phyloP scores from a whole-genome alignment of 1,140 invertebrate species.

The Acyrthosiphon pisum region DNA sequence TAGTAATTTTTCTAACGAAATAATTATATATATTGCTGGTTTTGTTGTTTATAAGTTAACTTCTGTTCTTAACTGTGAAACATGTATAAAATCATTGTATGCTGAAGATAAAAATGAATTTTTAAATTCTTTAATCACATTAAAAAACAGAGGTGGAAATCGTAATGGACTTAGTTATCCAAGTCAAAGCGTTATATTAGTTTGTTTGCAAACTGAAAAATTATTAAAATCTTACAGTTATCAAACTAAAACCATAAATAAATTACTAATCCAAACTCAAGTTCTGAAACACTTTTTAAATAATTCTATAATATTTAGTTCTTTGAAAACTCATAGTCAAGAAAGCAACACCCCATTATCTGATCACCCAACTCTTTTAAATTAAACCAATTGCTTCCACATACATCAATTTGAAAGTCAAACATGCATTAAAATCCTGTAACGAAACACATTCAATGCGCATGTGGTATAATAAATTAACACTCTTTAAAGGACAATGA shows the following conservation, averaged over 20 bases:
- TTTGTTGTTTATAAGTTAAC: neutral
- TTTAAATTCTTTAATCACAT: slow-evolving; percentile 2
- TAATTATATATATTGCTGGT: slow-evolving; percentile 9
- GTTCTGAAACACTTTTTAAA: neutral
- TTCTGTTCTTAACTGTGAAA: neutral
- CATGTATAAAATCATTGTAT: neutral
- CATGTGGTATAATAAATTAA: neutral
- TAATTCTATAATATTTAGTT: neutral
- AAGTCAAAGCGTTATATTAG: neutral
- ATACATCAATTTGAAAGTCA: neutral
- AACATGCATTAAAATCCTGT: neutral
- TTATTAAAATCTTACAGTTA: neutral
- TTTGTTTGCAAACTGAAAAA: neutral
- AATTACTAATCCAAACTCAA: neutral
- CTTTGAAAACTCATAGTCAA: neutral
- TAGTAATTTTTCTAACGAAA: neutral
- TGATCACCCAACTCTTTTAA: neutral
- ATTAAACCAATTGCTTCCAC: slow-evolving; percentile 1
- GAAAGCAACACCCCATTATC: neutral
- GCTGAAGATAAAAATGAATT: neutral
- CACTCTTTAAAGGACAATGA: neutral
- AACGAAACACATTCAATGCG: neutral
- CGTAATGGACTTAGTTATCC: neutral
- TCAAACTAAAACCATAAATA: neutral
- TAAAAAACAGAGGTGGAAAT: too few species aligned